Evolutionary conservation across 2,888 invertebrate species (phyloP).

Genomic region (Drosophila rellima): DNA sequence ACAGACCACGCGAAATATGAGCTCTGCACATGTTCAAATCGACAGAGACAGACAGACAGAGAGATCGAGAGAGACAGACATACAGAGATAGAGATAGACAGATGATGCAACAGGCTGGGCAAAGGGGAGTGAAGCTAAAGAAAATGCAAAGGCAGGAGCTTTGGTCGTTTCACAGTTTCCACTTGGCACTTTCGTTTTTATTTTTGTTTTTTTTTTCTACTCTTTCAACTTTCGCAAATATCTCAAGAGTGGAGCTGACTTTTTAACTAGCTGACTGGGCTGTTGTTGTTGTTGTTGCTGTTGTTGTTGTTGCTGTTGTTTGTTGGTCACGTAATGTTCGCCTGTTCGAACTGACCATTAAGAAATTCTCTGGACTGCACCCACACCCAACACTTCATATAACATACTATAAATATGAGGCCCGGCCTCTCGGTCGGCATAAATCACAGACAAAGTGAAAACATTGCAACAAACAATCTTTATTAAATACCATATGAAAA

Average conservation of each 20-base stretch:
- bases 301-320: slow-evolving; percentile 10
- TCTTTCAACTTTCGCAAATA: slow-evolving; percentile 47
- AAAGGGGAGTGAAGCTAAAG: neutral
- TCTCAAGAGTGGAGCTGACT: slow-evolving; percentile 26
- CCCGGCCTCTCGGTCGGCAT: slow-evolving; percentile 56
- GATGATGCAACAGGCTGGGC: slow-evolving; percentile 31
- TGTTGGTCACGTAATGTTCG: slow-evolving; percentile 66
- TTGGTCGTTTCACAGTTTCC: slow-evolving; percentile 31
- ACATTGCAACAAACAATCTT: slow-evolving; percentile 38
- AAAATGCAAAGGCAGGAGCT: slow-evolving; percentile 54
- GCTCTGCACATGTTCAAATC: slow-evolving; percentile 30
- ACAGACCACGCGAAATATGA: slow-evolving; percentile 63
- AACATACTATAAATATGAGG: slow-evolving; percentile 18
- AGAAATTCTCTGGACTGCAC: slow-evolving; percentile 67
- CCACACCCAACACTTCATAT: slow-evolving; percentile 34
- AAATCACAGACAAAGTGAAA: slow-evolving; percentile 65
- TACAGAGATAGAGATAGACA: slow-evolving; percentile 27
- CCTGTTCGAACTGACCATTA: slow-evolving; percentile 60
- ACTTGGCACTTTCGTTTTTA: slow-evolving; percentile 67
- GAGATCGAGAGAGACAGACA: slow-evolving; percentile 52
- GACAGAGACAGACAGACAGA: slow-evolving; percentile 44
- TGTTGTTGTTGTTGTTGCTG: slow-evolving; percentile 10
- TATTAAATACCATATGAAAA: slow-evolving; percentile 45
- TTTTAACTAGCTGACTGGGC: slow-evolving; percentile 13
- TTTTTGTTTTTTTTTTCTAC: slow-evolving; percentile 28